phyloP scores from a whole-genome alignment of 1,140 invertebrate species.

The Agraylea sexmaculata region DNA sequence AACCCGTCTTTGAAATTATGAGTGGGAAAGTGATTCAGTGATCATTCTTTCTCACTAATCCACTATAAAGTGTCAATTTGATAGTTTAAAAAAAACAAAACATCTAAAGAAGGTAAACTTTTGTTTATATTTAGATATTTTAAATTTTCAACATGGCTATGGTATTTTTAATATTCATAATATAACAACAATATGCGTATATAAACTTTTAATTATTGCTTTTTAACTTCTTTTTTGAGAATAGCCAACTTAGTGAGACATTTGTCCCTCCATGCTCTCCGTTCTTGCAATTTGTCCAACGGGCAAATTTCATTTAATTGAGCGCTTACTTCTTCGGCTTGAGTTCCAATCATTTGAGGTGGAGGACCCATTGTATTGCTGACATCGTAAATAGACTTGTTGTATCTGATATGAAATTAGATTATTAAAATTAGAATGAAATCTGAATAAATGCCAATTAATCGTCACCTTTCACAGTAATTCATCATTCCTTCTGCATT shows the following conservation, averaged over 20 bases:
- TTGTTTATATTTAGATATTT: too few relatives aligned
- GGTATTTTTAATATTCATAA: too few relatives aligned
- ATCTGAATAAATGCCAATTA: neutral
- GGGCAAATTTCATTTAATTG: conserved; percentile 65
- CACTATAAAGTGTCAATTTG: too few relatives aligned
- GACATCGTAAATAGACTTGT: conserved; percentile 65
- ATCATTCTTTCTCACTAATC: too few relatives aligned
- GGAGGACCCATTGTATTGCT: conserved; percentile 63
- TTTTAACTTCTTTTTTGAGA: conserved; percentile 60
- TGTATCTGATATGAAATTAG: conserved; percentile 46
- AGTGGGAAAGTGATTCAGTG: too few relatives aligned
- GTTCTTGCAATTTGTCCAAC: conserved; percentile 57
- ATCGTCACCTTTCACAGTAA: conserved; percentile 34
- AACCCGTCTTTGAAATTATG: too few relatives aligned
- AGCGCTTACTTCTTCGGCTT: conserved; percentile 47
- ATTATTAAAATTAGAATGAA: neutral
- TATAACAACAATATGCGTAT: too few relatives aligned
- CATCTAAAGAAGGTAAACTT: too few relatives aligned
- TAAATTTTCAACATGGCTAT: too few relatives aligned
- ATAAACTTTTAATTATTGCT: neutral
- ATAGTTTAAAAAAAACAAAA: too few relatives aligned
- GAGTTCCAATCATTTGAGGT: conserved; percentile 58
- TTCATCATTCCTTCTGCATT: conserved; percentile 78
- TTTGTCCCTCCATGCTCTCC: conserved; percentile 72
- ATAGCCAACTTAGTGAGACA: conserved; percentile 70